Percentiles rank a stretch among this genome's conserved stretches.
Evolutionary conservation across 2,113 vertebrate genomes (phyloP).

Genomic region (Siphamia tubifer): DNA sequence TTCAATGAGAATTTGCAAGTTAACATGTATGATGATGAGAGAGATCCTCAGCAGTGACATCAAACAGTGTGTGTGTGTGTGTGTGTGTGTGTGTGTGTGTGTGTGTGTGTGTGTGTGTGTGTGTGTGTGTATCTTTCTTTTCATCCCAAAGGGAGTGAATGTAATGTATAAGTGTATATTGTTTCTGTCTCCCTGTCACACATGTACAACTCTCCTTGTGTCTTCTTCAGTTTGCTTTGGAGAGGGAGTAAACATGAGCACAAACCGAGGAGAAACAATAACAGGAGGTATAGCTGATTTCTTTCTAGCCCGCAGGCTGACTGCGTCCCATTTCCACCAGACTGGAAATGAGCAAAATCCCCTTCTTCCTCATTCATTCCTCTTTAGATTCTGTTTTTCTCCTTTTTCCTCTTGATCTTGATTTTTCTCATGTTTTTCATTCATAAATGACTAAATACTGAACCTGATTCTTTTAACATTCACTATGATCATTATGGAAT

Average conservation of each 20-base stretch:
- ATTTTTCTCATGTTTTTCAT: too few species aligned
- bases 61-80: too few species aligned
- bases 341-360: constrained; percentile 34
- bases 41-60: too few species aligned
- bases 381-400: neutral
- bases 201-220: neutral
- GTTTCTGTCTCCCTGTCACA: neutral
- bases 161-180: neutral
- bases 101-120: neutral
- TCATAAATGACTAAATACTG: too few species aligned
- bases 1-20: too few species aligned
- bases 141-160: neutral
- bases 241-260: neutral
- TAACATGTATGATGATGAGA: too few species aligned
- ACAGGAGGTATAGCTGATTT: constrained; percentile 7
- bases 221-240: neutral
- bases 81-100: neutral
- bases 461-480: too few species aligned
- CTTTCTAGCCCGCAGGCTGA: constrained; percentile 29
- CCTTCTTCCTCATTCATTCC: neutral
- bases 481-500: too few species aligned
- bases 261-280: neutral
- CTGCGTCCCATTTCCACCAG: constrained; percentile 29
- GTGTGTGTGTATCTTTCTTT: too few species aligned
- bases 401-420: neutral